Evolutionary conservation across 23 tunicate species (phyloP).

Genomic region (Diplosoma virens): DNA sequence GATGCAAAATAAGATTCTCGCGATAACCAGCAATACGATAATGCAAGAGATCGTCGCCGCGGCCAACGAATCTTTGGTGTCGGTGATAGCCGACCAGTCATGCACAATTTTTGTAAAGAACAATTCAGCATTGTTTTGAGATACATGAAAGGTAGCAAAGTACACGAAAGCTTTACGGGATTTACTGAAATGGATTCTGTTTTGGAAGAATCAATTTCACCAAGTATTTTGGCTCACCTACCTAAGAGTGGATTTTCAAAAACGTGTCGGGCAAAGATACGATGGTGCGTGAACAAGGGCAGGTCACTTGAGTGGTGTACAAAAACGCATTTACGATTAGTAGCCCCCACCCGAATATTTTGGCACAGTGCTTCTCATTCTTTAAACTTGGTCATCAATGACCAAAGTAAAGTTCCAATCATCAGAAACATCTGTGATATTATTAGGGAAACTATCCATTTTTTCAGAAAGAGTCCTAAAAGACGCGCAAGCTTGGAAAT

Average conservation of each 20-base stretch:
- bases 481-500: constrained; percentile 11
- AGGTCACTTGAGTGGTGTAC: background rate
- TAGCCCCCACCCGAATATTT: constrained; percentile 1
- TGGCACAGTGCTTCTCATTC: background rate
- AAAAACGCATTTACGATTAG: background rate
- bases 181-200: constrained; percentile 6
- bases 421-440: constrained; percentile 11
- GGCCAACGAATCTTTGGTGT: constrained; percentile 25
- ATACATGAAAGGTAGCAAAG: constrained; percentile 5
- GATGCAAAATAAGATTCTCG: constrained; percentile 9
- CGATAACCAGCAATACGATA: background rate
- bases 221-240: background rate
- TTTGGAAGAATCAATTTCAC: constrained; percentile 1
- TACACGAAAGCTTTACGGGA: constrained; percentile 19
- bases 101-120: background rate
- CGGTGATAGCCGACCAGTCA: constrained; percentile 21
- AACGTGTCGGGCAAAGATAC: background rate
- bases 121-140: constrained; percentile 5
- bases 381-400: background rate
- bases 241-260: background rate
- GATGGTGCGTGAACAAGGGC: background rate
- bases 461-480: background rate
- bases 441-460: constrained; percentile 16
- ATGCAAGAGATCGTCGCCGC: background rate
- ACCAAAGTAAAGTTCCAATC: constrained; percentile 31